Percentiles rank a stretch among this genome's conserved stretches.
phyloP scores from a whole-genome alignment of 2,113 vertebrate genomes.

The Rhodinocichla rosea region DNA sequence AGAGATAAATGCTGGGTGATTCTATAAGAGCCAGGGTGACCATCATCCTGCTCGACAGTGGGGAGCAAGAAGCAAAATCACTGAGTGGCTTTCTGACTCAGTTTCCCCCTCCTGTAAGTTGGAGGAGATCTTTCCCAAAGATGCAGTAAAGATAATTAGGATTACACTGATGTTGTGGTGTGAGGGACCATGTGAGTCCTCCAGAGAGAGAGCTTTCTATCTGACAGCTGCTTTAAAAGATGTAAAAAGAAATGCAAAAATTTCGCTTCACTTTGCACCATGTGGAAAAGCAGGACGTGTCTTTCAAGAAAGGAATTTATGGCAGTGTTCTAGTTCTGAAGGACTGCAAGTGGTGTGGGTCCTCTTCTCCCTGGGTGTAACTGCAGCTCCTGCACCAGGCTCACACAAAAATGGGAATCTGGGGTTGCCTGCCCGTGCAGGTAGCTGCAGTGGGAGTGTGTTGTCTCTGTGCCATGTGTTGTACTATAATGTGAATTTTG shows the following conservation, averaged over 20 bases:
- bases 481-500: not conserved
- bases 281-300: not conserved
- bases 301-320: slow-evolving; percentile 9
- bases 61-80: not conserved
- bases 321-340: not conserved
- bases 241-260: not conserved
- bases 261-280: not conserved
- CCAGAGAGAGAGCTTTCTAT: not conserved
- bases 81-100: not conserved
- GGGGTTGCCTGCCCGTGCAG: not conserved
- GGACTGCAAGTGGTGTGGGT: not conserved
- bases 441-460: not conserved
- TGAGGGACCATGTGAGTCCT: not conserved
- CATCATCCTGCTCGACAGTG: not conserved
- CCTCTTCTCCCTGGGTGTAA: not conserved
- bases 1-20: not conserved
- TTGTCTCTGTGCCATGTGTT: not conserved
- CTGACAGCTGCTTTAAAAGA: slow-evolving; percentile 33
- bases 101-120: not conserved
- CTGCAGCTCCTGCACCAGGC: not conserved
- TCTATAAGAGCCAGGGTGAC: not conserved
- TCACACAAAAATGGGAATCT: not conserved
- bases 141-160: not conserved
- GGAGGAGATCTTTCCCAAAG: not conserved
- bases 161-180: not conserved